Percentiles rank a stretch among this genome's conserved stretches.
Conservation (phyloP, 2,888 invertebrate species). For the Callyntrura sp. region DNA sequence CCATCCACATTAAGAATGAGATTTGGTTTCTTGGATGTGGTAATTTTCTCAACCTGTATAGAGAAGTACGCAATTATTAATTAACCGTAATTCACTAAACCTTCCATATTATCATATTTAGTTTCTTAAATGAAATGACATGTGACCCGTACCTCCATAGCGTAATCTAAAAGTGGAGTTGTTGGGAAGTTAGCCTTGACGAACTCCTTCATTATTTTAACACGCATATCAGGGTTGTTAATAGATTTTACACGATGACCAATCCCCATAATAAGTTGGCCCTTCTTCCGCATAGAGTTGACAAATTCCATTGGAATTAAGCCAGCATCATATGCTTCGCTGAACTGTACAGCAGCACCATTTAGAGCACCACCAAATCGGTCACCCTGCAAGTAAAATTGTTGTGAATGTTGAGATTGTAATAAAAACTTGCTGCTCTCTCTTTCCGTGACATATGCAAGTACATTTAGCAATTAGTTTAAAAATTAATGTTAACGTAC, state of each 20-base stretch:
- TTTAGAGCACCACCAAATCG: conserved; percentile 99
- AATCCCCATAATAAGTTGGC: conserved; percentile 99
- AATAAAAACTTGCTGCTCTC: neutral
- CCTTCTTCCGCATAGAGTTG: conserved; percentile 98
- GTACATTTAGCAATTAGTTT: too few species aligned
- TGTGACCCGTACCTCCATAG: too few species aligned
- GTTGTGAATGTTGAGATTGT: too few species aligned
- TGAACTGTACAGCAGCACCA: conserved; percentile 98
- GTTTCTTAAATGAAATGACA: too few species aligned
- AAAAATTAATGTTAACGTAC: conserved; percentile 89
- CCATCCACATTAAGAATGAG: conserved; percentile 99
- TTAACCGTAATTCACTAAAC: too few species aligned
- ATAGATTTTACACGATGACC: conserved; percentile 96
- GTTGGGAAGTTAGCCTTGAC: conserved; percentile 97
- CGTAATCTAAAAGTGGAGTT: conserved; percentile 97
- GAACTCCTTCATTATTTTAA: conserved; percentile 98
- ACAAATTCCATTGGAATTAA: conserved; percentile 99
- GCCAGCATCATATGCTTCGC: conserved; percentile 97
- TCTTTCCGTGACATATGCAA: too few species aligned
- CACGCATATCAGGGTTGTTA: conserved; percentile 99
- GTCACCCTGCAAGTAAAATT: conserved; percentile 91
- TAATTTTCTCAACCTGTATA: conserved; percentile 97
- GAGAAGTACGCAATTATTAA: neutral
- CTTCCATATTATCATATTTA: too few species aligned
- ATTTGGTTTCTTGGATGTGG: conserved; percentile 99